Evolutionary conservation across 2,888 invertebrate species (phyloP).

Genomic region (Drosophila mayaguana): DNA sequence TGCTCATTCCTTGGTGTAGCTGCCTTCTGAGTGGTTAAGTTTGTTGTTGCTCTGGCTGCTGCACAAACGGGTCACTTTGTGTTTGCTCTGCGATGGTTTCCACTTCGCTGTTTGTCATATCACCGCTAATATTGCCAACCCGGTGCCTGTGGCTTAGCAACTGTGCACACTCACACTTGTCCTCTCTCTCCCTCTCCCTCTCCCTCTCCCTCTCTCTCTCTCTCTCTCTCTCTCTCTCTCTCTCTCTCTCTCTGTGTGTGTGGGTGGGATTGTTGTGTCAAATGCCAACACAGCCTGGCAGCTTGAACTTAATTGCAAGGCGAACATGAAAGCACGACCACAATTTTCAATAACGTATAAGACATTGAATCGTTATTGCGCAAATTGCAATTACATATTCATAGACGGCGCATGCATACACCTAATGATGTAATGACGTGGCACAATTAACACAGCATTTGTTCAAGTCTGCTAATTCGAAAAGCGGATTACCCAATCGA

Average conservation of each 20-base stretch:
- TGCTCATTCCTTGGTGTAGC: background rate
- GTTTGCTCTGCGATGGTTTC: slow-evolving; percentile 51
- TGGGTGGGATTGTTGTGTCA: slow-evolving; percentile 43
- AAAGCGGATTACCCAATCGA: slow-evolving; percentile 27
- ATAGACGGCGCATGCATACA: background rate
- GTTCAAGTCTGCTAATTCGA: slow-evolving; percentile 60
- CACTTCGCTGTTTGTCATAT: slow-evolving; percentile 66
- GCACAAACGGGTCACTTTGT: slow-evolving; percentile 47
- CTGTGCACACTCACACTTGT: background rate
- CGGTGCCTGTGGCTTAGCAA: slow-evolving; percentile 55
- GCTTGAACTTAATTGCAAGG: slow-evolving; percentile 70
- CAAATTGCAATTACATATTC: slow-evolving; percentile 54
- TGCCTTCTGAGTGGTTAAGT: background rate
- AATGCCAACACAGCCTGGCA: slow-evolving; percentile 51
- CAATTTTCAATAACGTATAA: slow-evolving; percentile 60
- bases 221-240: too few species aligned
- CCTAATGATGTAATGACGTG: slow-evolving; percentile 7
- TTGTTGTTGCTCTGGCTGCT: slow-evolving; percentile 21
- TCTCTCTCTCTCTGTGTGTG: too few species aligned
- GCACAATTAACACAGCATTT: slow-evolving; percentile 41
- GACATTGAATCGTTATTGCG: slow-evolving; percentile 56
- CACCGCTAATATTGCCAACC: slow-evolving; percentile 68
- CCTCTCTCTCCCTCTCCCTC: background rate
- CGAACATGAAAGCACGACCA: slow-evolving; percentile 51
- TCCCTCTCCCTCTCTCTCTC: too few species aligned